Base-by-base conservation (phyloP, 1,140 invertebrate genomes). In the Lamellibrachia luymesi region DNA sequence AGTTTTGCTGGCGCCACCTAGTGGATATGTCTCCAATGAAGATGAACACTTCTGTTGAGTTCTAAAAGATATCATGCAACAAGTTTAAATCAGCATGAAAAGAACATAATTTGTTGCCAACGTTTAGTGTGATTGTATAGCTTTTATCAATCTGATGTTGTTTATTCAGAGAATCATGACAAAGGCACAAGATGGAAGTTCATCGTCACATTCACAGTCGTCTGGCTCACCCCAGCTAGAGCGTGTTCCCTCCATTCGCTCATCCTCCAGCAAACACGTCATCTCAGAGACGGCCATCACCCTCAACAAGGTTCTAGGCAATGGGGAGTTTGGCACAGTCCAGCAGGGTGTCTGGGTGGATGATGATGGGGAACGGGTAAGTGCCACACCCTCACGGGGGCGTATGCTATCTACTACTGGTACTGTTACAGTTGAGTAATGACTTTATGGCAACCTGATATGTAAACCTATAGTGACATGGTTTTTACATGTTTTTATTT, bases 291-390 rank as follows among this genome's bases (percentile, higher is more conserved):
- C 99, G 95, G 98, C 98, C 91, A 99, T 99, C 94, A 98, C 98
- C 80, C 98, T 99, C 5, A 98, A 99, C 95, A 99, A 99, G 96
- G 98, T 99, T 96, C 96, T 99, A 25, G 99, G 99, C 50, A 98
- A 98, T 94, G 99, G 99, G 22, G 99, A 99, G 96, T 99, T 99
- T 97, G 99, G 99, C 10, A 98, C 99, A 8, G 99, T 99, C 0
- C 99, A 99, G 95, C 99, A 99, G 96, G 99, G 98, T 4, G 98
- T 99, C 4, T 99, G 99, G 99, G 99, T 98, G n/a, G 98, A 98
- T 95, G 97, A 97, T 93, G 98, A 98, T 94, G 98, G 98, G 92
- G 98, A 99, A 96, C 97, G 98, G 96, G 98, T 98, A 96, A 92
- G 50, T 50, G 0, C 38, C 38, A 38, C 38, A 38, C 89, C 50